Conservation (phyloP, 2,888 invertebrate species). For the Habrosyne pyritoides region DNA sequence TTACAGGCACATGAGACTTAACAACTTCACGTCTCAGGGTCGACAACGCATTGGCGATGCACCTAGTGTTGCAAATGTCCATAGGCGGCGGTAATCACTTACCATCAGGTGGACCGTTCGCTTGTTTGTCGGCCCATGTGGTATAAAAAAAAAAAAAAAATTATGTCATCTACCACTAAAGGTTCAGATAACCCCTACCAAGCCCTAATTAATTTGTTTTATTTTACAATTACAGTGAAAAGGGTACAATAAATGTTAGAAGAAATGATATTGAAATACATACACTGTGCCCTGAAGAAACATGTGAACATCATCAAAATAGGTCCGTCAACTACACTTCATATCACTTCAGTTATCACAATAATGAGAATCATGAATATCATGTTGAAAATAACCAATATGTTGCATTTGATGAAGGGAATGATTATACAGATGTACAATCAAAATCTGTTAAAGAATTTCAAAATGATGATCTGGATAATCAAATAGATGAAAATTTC, state of each 20-base stretch:
- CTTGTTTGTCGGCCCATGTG: too few species aligned
- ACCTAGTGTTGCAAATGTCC: too few species aligned
- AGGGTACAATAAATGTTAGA: constrained; percentile 63
- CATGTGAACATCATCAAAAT: constrained; percentile 41
- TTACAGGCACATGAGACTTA: too few species aligned
- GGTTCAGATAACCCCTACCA: too few species aligned
- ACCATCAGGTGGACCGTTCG: too few species aligned
- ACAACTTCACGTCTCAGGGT: too few species aligned
- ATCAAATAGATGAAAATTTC: constrained; percentile 19
- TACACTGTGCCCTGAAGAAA: constrained; percentile 58
- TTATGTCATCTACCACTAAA: too few species aligned
- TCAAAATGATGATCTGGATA: not conserved
- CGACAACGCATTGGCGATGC: too few species aligned
- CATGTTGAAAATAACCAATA: constrained; percentile 13
- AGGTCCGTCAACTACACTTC: constrained; percentile 30
- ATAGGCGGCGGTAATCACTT: too few species aligned
- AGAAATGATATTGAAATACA: constrained; percentile 50
- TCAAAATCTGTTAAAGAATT: not conserved
- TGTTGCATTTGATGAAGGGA: constrained; percentile 13
- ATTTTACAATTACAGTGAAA: constrained; percentile 58
- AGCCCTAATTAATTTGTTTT: not conserved
- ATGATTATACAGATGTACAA: not conserved
- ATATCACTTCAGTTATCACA: constrained; percentile 30
- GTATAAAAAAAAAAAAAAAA: too few species aligned
- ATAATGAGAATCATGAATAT: constrained; percentile 13